phyloP scores from a whole-genome alignment of 2,888 invertebrate genomes.

The Euzetes globulus region DNA sequence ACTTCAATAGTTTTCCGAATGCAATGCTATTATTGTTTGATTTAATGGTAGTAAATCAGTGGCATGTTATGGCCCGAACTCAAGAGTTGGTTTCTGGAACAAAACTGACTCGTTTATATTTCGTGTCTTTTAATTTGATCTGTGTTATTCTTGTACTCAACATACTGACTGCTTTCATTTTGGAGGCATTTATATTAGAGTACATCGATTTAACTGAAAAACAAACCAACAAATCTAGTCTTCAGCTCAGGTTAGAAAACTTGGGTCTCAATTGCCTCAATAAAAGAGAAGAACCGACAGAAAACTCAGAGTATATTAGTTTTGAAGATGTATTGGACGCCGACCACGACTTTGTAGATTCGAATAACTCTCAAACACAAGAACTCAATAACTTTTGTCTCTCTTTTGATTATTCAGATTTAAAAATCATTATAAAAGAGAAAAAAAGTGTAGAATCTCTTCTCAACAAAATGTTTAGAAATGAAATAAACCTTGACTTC shows the following conservation, averaged over 20 bases:
- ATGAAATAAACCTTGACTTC: conserved; percentile 17
- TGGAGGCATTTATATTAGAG: conserved; percentile 52
- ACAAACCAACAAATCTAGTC: background rate
- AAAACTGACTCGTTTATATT: conserved; percentile 47
- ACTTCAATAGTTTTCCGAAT: conserved; percentile 50
- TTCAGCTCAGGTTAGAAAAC: background rate
- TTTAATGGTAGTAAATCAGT: conserved; percentile 52
- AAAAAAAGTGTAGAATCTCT: conserved; percentile 30
- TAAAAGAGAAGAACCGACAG: background rate
- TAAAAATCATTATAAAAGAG: conserved; percentile 25
- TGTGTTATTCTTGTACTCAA: conserved; percentile 51
- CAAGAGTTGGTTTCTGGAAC: conserved; percentile 9
- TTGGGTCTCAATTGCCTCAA: conserved; percentile 11
- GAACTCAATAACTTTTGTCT: background rate
- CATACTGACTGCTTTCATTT: conserved; percentile 52
- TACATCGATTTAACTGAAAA: conserved; percentile 43
- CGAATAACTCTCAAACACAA: background rate
- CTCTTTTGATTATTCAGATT: background rate
- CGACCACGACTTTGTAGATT: conserved; percentile 21
- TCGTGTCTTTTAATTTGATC: conserved; percentile 49
- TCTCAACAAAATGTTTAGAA: conserved; percentile 36
- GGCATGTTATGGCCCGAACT: conserved; percentile 46
- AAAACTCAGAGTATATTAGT: background rate
- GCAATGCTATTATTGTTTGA: conserved; percentile 50
- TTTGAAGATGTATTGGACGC: conserved; percentile 21